These are phyloP conservation scores for Sialis lutaria DNA, from an alignment of 2,888 invertebrate genomes.

Conservation along the genomic window DNA sequence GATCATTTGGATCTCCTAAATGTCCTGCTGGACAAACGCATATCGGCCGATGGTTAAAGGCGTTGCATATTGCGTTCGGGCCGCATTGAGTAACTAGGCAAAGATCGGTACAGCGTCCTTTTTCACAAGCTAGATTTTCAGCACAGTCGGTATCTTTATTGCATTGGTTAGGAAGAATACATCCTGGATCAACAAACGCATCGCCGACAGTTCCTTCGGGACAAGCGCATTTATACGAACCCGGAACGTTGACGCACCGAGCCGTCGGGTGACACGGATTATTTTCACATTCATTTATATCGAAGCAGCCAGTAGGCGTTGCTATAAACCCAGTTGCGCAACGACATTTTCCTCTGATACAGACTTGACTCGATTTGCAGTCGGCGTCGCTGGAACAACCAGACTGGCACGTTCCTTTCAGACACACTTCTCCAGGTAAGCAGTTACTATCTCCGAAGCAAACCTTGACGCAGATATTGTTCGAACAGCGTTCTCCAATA, in stretches of 20 bases:
- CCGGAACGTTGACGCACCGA: slow-evolving; percentile 59
- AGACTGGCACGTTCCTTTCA: slow-evolving; percentile 57
- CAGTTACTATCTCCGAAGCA: slow-evolving; percentile 85
- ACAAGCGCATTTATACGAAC: slow-evolving; percentile 66
- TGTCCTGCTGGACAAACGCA: slow-evolving; percentile 69
- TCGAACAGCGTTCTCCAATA: slow-evolving; percentile 66
- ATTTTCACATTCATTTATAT: slow-evolving; percentile 68
- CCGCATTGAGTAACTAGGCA: slow-evolving; percentile 60
- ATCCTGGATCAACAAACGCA: slow-evolving; percentile 52
- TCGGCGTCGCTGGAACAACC: slow-evolving; percentile 72
- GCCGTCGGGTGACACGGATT: slow-evolving; percentile 67
- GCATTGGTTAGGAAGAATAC: slow-evolving; percentile 61
- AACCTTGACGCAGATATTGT: slow-evolving; percentile 64
- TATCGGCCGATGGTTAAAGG: slow-evolving; percentile 48
- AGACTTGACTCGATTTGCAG: slow-evolving; percentile 63
- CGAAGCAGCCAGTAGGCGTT: slow-evolving; percentile 56
- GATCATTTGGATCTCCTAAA: slow-evolving; percentile 64
- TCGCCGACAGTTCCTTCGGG: slow-evolving; percentile 65
- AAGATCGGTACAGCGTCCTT: slow-evolving; percentile 66
- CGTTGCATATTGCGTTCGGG: slow-evolving; percentile 55
- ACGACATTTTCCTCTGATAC: slow-evolving; percentile 53
- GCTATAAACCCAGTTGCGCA: slow-evolving; percentile 61
- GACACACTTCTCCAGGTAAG: slow-evolving; percentile 75
- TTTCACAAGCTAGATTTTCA: slow-evolving; percentile 54
- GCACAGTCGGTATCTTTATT: slow-evolving; percentile 55